Base-by-base conservation (phyloP, 2,797 vertebrate genomes). In the Microctenopoma steveboyesi region DNA sequence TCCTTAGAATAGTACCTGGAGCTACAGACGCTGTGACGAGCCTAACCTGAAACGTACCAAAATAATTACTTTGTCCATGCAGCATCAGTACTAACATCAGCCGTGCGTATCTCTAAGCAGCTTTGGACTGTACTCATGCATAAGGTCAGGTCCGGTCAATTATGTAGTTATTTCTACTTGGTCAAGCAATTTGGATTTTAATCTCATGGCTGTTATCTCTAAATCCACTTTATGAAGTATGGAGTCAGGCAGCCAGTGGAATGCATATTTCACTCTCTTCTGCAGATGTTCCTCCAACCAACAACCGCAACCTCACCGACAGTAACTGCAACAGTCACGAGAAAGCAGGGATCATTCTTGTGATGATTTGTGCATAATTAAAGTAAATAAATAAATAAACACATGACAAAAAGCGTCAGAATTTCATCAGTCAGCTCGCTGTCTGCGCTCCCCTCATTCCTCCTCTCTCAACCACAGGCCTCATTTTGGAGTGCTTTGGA, bases 121-220 rank as follows among this genome's bases (percentile, higher is more conserved):
- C 81, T 81, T 80, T 77, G 72, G 69, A 64, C 60, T 61, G 33
- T 48, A 63, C 58, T 82, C 54, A 52, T 65, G 69, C n/a, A 4
- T 70, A 25, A 82, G 77, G 85, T 86, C 81, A 80, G 48, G 47
- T 49, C 3, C 11, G 49, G 79, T 81, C 83, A 89, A 87, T 89
- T 87, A 86, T 81, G 56, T 62, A 69, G 67, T 87, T 86, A 84
- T 81, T 87, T 87, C 72, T 72, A 85, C 84, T 86, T 83, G 80
- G 73, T 86, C 81, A 84, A 84, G 66, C 85, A 81, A 86, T 86
- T 85, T 86, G 74, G 65, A 86, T 86, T 88, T 89, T 80, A 90
- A 90, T 90, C 83, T 88, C 82, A 86, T 67, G 83, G 79, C 37
- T 82, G 69, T 89, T 88, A 89, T 88, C 78, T 71, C 59, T 55